These are phyloP conservation scores for Copsychus sechellarum DNA, from an alignment of 2,113 vertebrate genomes.

Conservation along the genomic window DNA sequence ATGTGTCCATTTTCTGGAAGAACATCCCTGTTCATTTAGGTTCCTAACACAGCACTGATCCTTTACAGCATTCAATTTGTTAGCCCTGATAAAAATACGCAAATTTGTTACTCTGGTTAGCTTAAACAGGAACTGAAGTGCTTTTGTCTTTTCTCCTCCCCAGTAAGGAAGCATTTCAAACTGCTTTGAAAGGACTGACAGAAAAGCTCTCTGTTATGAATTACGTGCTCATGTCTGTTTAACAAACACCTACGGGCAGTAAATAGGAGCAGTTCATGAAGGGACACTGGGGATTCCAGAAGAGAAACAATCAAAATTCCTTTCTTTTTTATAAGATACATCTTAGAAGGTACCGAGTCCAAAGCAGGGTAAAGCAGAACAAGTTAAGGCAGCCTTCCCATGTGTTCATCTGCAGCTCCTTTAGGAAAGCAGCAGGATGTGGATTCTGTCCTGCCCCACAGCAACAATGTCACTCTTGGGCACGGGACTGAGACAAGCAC, in stretches of 20 bases:
- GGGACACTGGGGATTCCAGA: background rate
- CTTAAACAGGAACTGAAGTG: background rate
- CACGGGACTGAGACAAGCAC: background rate
- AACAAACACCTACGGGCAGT: background rate
- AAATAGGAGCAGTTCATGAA: background rate
- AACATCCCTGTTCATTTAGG: background rate
- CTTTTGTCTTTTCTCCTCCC: background rate
- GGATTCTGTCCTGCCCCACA: background rate
- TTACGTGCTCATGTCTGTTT: background rate
- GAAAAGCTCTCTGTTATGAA: background rate
- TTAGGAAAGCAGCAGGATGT: background rate
- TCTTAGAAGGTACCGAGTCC: background rate
- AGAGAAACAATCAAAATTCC: background rate
- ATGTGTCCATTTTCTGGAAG: background rate
- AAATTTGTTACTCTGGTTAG: background rate
- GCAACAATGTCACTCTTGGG: fast-evolving
- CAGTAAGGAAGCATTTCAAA: background rate
- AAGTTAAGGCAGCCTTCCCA: background rate
- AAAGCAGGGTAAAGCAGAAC: background rate
- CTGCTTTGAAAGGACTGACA: background rate
- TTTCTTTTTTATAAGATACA: background rate
- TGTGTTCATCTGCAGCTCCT: background rate
- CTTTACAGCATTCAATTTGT: background rate
- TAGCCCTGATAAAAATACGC: background rate
- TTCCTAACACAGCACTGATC: background rate